Percentiles rank a stretch among this genome's conserved stretches.
Conservation (phyloP, 1,140 invertebrate genomes). For the Panagrolaimus sp. region DNA sequence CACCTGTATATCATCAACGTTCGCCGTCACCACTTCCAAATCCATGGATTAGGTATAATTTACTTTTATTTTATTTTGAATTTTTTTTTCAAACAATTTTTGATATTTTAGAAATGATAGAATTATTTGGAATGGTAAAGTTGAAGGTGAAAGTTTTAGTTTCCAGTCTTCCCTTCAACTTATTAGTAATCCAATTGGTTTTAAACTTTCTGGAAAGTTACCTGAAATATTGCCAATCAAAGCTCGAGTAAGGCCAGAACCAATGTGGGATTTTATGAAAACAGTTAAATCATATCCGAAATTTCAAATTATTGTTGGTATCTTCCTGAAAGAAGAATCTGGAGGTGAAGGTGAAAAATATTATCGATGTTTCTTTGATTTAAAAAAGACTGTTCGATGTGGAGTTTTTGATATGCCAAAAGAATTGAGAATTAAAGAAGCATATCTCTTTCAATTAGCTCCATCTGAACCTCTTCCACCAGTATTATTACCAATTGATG, state of each 20-base stretch:
- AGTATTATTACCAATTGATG: background rate
- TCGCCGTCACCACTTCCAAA: no score
- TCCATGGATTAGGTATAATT: no score
- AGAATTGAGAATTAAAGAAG: constrained; percentile 2
- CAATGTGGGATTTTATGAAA: constrained; percentile 12
- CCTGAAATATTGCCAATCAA: background rate
- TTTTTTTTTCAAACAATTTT: no score
- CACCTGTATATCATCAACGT: background rate
- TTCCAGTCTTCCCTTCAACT: background rate
- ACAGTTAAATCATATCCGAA: background rate
- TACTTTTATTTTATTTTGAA: no score
- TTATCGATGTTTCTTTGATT: background rate
- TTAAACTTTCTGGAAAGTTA: background rate
- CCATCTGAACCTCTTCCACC: background rate
- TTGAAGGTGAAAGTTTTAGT: background rate
- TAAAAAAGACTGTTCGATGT: background rate
- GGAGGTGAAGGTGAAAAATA: background rate
- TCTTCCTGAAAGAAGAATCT: background rate
- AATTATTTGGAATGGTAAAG: background rate
- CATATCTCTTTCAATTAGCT: background rate
- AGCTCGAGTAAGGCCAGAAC: background rate
- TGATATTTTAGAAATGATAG: background rate
- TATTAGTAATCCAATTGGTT: background rate
- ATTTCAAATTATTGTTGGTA: background rate
- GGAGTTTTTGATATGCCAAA: background rate